Conservation (phyloP, 2,888 invertebrate species). For the Ypsolopha scabrella region DNA sequence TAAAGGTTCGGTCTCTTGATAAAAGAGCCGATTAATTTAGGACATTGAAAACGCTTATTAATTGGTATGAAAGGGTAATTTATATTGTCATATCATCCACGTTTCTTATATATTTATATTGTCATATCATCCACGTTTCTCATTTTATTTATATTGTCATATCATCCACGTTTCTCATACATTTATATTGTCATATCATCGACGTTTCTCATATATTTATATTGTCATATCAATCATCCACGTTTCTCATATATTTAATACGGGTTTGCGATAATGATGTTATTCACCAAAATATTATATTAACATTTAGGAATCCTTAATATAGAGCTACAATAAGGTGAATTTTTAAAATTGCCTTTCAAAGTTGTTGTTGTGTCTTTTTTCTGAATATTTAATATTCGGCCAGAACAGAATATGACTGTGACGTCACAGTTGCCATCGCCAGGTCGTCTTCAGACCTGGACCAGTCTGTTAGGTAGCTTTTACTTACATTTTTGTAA, state of each 20-base stretch:
- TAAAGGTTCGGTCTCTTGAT: constrained; percentile 51
- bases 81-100: constrained; percentile 72
- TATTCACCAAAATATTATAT: constrained; percentile 63
- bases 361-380: constrained; percentile 59
- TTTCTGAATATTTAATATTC: constrained; percentile 62
- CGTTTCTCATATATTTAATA: constrained; percentile 70
- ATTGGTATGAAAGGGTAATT: constrained; percentile 72
- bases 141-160: constrained; percentile 72
- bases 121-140: constrained; percentile 72
- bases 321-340: constrained; percentile 62
- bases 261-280: constrained; percentile 71
- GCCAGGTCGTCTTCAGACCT: constrained; percentile 15
- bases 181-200: too few relatives aligned
- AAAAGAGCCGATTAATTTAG: constrained; percentile 61
- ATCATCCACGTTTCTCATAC: too few relatives aligned
- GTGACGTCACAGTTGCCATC: constrained; percentile 7
- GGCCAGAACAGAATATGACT: constrained; percentile 36
- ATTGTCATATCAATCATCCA: constrained; percentile 72
- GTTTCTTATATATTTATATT: constrained; percentile 70
- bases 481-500: constrained; percentile 43
- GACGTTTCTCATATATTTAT: too few relatives aligned
- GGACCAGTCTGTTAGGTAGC: constrained; percentile 46
- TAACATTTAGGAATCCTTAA: constrained; percentile 62
- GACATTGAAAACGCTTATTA: constrained; percentile 72
- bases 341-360: constrained; percentile 64